A percentile compares a stretch with the other conserved stretches of the same genome.
Conservation (phyloP, 2,888 invertebrate genomes). For the Lycaena phlaeas region DNA sequence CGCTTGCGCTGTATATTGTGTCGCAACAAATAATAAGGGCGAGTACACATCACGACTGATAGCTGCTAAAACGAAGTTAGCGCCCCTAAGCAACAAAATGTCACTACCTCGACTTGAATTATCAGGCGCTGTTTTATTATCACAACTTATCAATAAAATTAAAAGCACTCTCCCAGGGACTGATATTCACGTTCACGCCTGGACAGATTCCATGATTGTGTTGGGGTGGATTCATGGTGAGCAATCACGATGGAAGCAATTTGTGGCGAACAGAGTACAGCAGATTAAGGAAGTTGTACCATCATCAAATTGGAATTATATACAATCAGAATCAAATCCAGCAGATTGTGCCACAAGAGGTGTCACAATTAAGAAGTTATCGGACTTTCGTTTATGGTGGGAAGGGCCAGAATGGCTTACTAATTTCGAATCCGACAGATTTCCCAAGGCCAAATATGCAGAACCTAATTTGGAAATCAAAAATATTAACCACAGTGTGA, state of each 20-base stretch:
- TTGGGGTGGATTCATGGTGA: conserved; percentile 12
- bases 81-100: conserved; percentile 8
- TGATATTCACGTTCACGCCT: no score
- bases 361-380: conserved; percentile 1
- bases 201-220: conserved; percentile 10
- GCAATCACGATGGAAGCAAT: conserved; percentile 1
- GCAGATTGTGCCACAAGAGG: conserved; percentile 13
- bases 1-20: no score
- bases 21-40: no score
- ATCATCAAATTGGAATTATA: no score
- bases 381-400: no score
- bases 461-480: background rate
- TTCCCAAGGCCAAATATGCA: background rate
- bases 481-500: conserved; percentile 9
- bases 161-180: background rate
- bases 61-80: conserved; percentile 13
- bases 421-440: background rate
- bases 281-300: no score
- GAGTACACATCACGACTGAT: conserved; percentile 1
- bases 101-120: conserved; percentile 13
- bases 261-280: no score
- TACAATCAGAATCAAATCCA: no score
- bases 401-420: conserved; percentile 11
- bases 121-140: conserved; percentile 5
- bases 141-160: conserved; percentile 11